phyloP scores from a whole-genome alignment of 2,797 vertebrate species.

The Peromyscus aztecus region DNA sequence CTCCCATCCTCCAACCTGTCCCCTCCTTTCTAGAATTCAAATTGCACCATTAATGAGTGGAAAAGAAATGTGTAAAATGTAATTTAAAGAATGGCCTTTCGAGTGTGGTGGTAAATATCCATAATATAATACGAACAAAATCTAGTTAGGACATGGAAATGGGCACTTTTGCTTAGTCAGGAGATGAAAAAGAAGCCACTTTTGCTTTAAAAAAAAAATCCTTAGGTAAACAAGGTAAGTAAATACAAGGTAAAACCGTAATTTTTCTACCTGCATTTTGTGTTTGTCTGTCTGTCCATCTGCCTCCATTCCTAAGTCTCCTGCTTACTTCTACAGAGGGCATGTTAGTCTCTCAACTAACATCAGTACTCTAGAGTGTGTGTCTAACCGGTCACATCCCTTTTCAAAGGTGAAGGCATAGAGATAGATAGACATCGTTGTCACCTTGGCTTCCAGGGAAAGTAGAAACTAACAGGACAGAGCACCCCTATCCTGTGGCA shows the following conservation, averaged over 20 bases:
- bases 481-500: too few species aligned
- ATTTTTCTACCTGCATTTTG: background rate
- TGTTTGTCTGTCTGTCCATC: background rate
- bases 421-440: background rate
- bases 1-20: too few species aligned
- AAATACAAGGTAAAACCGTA: background rate
- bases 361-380: background rate
- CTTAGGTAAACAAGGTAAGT: too few species aligned
- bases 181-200: background rate
- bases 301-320: background rate
- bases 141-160: background rate
- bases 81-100: constrained; percentile 10
- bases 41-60: background rate
- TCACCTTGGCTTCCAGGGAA: background rate
- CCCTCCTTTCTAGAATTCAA: background rate
- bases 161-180: background rate
- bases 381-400: background rate
- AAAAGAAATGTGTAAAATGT: background rate
- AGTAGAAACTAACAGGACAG: background rate
- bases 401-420: background rate
- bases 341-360: background rate
- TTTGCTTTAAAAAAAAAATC: background rate
- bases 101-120: background rate
- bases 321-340: background rate
- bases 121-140: background rate